Percentiles rank a stretch among this genome's conserved stretches.
phyloP scores from a whole-genome alignment of 2,113 vertebrate species.

The Excalfactoria chinensis region DNA sequence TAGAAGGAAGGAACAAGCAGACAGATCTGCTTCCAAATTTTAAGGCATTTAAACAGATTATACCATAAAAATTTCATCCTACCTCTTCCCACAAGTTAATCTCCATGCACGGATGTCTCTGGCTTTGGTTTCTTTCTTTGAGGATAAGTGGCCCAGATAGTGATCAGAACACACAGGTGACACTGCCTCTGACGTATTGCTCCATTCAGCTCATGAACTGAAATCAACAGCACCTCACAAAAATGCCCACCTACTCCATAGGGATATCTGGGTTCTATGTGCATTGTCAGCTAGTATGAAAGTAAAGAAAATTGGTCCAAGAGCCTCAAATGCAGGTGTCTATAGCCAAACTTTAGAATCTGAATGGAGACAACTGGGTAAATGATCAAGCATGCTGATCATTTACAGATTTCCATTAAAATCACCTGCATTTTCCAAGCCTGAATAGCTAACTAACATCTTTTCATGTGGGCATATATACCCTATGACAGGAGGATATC shows the following conservation, averaged over 20 bases:
- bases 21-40: neutral
- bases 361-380: neutral
- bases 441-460: neutral
- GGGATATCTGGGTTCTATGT: neutral
- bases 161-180: neutral
- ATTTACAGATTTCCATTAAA: neutral
- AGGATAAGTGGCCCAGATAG: neutral
- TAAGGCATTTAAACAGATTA: constrained; percentile 3
- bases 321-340: neutral
- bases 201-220: neutral
- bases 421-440: neutral
- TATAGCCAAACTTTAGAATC: neutral
- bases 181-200: neutral
- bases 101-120: neutral
- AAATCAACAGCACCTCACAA: neutral
- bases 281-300: neutral
- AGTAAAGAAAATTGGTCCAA: neutral
- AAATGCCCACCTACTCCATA: neutral
- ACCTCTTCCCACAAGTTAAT: neutral
- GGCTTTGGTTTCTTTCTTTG: neutral
- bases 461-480: neutral
- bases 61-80: neutral
- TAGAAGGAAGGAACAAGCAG: neutral
- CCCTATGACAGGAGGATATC: neutral
- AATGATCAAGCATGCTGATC: neutral